Evolutionary conservation across 2,113 vertebrate genomes (phyloP), one percentile per base, ranked within the genome.

Genomic region (Abramis brama): DNA sequence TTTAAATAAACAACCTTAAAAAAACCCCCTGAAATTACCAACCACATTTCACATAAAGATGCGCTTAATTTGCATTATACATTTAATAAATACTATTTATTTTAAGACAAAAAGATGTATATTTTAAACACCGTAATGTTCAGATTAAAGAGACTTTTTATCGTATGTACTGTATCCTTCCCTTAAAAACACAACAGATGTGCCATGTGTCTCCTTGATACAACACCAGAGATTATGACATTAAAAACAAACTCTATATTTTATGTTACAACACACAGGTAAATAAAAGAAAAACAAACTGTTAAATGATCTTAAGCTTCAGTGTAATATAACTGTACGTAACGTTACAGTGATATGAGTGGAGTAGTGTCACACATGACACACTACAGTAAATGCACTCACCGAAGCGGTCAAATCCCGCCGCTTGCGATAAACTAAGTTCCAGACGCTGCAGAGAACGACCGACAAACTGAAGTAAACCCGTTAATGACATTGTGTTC

Each of bases 391-490:
- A 3, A 6, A 11, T 21, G 19, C 55, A 88, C 93, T 94, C 88
- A 95, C 95, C 92, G 4, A 93, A 87, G 6, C 92, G 68, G 12
- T 94, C 93, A 1, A 94, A 84, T 66, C 93, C 93, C 7, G 89
- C 85, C 9, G 66, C 88, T 90, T 92, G 92, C 50, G 92, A 60
- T 13, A 96, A 89, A 84, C 88, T 91, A 43, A 84, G 89, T 57
- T 95, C 95, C 77, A 95, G 86, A 0, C 71, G 90, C 17, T 94
- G 73, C 82, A 95, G 85, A 21, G 93, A 95, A 13, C 77, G 85
- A 13, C 93, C 82, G 5, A 96, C 81, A 68, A 89, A 92, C 21
- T 91, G 86, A 3, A 95, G 30, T 21, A 95, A 86, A 4, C 88
- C 83, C 0, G 87, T 19, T 59, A 94, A 76, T 80, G 90, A 93